A percentile compares a stretch with the other conserved stretches of the same genome.
Conservation (phyloP, 53 echinoderm and acorn worm genomes). For the Crossaster papposus region DNA sequence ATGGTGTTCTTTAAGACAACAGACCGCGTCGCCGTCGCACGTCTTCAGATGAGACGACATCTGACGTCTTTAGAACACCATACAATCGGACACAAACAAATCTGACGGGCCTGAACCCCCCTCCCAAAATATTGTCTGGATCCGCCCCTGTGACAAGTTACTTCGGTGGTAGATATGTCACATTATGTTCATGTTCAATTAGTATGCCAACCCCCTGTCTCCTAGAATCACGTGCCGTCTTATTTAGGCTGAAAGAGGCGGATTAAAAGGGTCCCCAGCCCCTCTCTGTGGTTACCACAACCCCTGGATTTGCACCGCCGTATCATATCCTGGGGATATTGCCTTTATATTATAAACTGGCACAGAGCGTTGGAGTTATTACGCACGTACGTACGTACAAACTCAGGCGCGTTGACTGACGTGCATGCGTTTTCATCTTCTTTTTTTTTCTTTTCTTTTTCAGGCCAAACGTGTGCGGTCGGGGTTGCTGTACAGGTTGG, state of each 20-base stretch:
- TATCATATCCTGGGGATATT: not conserved
- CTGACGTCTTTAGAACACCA: too few species aligned
- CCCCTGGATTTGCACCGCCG: not conserved
- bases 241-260: not conserved
- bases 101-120: too few species aligned
- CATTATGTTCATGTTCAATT: not conserved
- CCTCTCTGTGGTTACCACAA: not conserved
- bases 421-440: not conserved
- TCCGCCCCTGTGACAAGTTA: too few species aligned
- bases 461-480: constrained; percentile 64
- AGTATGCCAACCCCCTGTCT: not conserved
- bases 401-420: constrained; percentile 10
- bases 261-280: not conserved
- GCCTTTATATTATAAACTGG: not conserved
- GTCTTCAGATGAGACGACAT: too few species aligned
- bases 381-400: not conserved
- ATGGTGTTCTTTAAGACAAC: too few species aligned
- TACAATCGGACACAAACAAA: too few species aligned
- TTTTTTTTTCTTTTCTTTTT: constrained; percentile 20
- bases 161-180: not conserved
- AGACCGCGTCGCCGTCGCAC: too few species aligned
- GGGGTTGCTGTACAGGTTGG: constrained; percentile 65
- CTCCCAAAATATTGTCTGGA: too few species aligned
- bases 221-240: not conserved
- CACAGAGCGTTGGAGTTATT: not conserved